Percentiles rank a stretch among this genome's conserved stretches.
Evolutionary conservation across 1,140 invertebrate species (phyloP).

Genomic region (Sminthurides bifidus): DNA sequence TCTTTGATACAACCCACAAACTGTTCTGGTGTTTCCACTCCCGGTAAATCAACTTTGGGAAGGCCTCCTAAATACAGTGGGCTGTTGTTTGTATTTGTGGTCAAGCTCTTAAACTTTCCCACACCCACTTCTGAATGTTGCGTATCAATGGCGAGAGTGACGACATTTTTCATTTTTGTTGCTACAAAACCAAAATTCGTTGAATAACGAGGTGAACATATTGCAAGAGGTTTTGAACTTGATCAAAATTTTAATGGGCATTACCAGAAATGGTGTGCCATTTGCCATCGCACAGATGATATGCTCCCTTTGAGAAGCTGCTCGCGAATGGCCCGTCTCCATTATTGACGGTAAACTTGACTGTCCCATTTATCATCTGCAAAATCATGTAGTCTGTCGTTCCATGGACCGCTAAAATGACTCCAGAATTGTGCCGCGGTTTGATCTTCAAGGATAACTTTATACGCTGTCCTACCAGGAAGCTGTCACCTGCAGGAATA

Average conservation of each 20-base stretch:
- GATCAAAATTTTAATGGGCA: slow-evolving; percentile 31
- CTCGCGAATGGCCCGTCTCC: slow-evolving; percentile 65
- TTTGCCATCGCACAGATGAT: slow-evolving; percentile 77
- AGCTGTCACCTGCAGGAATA: slow-evolving; percentile 49
- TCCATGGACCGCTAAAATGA: slow-evolving; percentile 62
- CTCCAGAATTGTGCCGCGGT: slow-evolving; percentile 59
- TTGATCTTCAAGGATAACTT: slow-evolving; percentile 77
- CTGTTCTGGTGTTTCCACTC: slow-evolving; percentile 48
- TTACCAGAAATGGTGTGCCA: slow-evolving; percentile 84
- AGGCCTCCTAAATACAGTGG: slow-evolving; percentile 83
- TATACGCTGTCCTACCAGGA: slow-evolving; percentile 61
- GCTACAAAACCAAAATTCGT: slow-evolving; percentile 41
- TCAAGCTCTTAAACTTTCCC: slow-evolving; percentile 48
- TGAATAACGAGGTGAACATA: not conserved
- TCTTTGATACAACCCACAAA: slow-evolving; percentile 48
- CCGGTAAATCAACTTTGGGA: slow-evolving; percentile 44
- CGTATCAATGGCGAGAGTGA: slow-evolving; percentile 62
- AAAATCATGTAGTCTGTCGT: slow-evolving; percentile 69
- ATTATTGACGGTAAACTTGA: slow-evolving; percentile 73
- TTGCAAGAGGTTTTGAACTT: not conserved
- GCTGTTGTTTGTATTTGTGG: slow-evolving; percentile 67
- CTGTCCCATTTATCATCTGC: slow-evolving; percentile 69
- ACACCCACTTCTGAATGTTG: slow-evolving; percentile 50
- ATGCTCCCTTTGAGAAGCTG: slow-evolving; percentile 46
- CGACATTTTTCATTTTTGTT: slow-evolving; percentile 68